Evolutionary conservation across 2,888 invertebrate genomes (phyloP), one percentile per base, ranked within the genome.

Genomic region (Clitarchus hookeri): DNA sequence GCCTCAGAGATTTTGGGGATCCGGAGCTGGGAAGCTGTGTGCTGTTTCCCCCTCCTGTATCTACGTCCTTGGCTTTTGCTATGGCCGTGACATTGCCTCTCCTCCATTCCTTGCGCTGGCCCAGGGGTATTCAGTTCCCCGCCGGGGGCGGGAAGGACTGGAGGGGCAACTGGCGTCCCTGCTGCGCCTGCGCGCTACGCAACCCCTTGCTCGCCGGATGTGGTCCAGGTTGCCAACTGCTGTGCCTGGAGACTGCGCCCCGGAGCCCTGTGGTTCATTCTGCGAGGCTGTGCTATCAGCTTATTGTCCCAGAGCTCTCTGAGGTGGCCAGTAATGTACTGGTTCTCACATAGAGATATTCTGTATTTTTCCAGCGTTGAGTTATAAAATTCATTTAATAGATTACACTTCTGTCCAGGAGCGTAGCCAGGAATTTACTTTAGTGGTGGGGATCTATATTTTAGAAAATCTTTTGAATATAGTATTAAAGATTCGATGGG

Each of bases 101-200:
- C 65, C 23, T n/a, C 65, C 65, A 0, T n/a, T n/a, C 65, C 65
- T 65, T n/a, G 65, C 65, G 19, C 8, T n/a, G 23, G 65, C 65
- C 65, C 65, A n/a, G 19, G 65, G 65, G 13, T 16, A 16, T 48
- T 13, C 48, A 48, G 48, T 48, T 11, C 16, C 48, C 11, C 6
- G 48, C 19, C 65, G n/a, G 1, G 1, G 8, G n/a, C 8, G 65
- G 65, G 48, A 12, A 9, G 48, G 48, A 12, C 36, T 48, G 48
- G 48, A 48, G 48, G 48, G 48, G 48, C 6, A 8, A 48, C 48
- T 16, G 48, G 48, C 48, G 48, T 48, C 48, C 48, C 44, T 48
- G 44, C 48, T 84, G 84, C 84, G 84, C 84, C 44, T 53, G 83
- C 85, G 85, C 85, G 85, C 85, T 16, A 65, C 19, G 78, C 36